Evolutionary conservation across 1,140 invertebrate species (phyloP), one percentile per base, ranked within the genome.

Genomic region (Drosophila repleta): DNA sequence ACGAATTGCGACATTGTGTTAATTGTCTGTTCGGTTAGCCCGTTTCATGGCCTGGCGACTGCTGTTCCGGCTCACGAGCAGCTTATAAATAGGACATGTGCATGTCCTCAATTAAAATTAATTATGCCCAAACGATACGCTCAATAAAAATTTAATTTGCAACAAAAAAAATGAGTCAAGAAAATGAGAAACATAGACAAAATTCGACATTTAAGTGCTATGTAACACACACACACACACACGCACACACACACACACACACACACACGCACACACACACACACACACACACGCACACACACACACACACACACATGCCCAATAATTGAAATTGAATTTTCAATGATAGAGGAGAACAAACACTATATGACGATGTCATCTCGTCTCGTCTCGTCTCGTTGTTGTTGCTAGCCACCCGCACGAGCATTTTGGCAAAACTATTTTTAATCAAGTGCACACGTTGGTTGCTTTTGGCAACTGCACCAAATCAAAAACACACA

Each of bases 91-190:
- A 66, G 64, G 20, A 57, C 41, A 41, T 52, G 37, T 51, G 51
- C 61, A 63, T 74, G 85, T 85, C 85, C 85, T 89, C 85, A 89
- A 89, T 89, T 90, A 90, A 89, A 90, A 81, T 90, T 89, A 89
- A 89, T 89, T 89, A 89, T 88, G 75, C 87, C 87, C 87, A 85
- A 90, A 73, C 87, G 85, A 90, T 89, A 89, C 85, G 85, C 85
- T 79, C 81, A 89, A 89, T 89, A 89, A 89, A 81, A 90, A 90
- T 90, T 89, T 85, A 85, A 89, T 89, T 89, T 89, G 64, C 70
- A 73, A 29, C 29, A 29, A 29, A 89, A 84, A 84, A 80, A 89
- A 84, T 84, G 82, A 87, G 71, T 79, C 75, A 85, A 82, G 81
- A 85, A 85, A 82, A 81, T 76, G 66, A 75, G 74, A 78, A 63